Evolutionary conservation across 2,888 invertebrate genomes (phyloP), one percentile per base, ranked within the genome.

Genomic region (Ptilodon capucinus): DNA sequence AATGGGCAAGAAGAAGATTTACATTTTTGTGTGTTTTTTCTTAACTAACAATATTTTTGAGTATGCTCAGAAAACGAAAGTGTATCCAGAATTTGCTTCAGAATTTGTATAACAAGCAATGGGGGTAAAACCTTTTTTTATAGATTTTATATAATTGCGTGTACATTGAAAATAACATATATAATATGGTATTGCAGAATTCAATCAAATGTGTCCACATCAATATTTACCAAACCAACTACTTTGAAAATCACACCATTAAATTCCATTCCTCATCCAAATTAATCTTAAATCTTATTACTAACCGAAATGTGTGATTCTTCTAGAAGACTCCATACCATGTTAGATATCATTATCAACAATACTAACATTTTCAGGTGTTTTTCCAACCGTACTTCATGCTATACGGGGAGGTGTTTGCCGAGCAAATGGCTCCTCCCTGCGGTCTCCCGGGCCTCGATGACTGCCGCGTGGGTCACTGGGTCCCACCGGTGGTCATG

Each of bases 391-490:
- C 97, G 16, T 99, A 99, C 88, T 99, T 99, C 91, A 99, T 99
- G 99, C 93, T 99, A 79, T 99, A 99, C 88, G 99, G 99, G 68
- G 99, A 99, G 91, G 97, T 99, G 64, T 99, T 98, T 85, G 99
- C 99, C 18, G 98, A 97, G 78, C 96, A 97, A 78, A 99, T 99
- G 86, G 97, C 98, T 76, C 98, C 97, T 18, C 94, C 95, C 4
- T 98, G 98, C 77, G 97, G 96, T n/a, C 92, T 93, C 56, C 94
- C 94, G 0, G 94, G 93, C 23, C 94, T 94, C 79, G 91, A 92
- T 47, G 92, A 94, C 28, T 97, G 97, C 83, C 93, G 95, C 53
- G 95, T 96, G 42, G 97, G 97, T 41, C 94, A 95, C 74, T 99
- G 99, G 98, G 95, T 99, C 53, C 97, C 98, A 0, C 98, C 99